Evolutionary conservation across 2,888 invertebrate species (phyloP), one percentile per base, ranked within the genome.

Genomic region (Salpingus planirostris): DNA sequence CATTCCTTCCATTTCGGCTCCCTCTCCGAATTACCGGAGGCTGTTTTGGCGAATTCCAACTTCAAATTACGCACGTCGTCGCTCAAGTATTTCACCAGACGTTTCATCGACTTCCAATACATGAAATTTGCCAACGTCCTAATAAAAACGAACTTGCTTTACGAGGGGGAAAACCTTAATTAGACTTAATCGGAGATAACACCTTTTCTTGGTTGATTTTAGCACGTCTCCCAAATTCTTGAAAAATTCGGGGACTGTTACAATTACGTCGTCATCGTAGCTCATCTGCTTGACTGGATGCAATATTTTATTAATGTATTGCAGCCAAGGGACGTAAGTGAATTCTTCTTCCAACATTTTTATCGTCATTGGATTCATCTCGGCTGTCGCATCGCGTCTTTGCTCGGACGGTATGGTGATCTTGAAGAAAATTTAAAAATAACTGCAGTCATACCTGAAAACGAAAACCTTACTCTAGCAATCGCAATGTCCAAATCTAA

Each of bases 1-100:
- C 88, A 88, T 56, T 87, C 86, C 67, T 85, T 86, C 88, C 88
- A 89, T 31, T 44, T 71, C 24, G 86, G 77, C 56, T 84, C 82
- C 29, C 81, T 68, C 52, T 84, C 83, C 0, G 82, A 80, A 55
- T 78, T 77, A 0, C 88, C 88, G 3, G 80, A 80, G 3, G 87
- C 64, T 0, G 75, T 77, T 1, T 83, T 81, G 27, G 78, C 76
- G 61, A 83, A 89, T 13, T 77, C 71, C 30, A 87, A 65, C 54
- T 86, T 83, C 1, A 84, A 67, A 22, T 78, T 74, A 1, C 87
- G 71, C 40, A 85, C 70, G 28, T 72, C 71, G 25, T 85, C 81
- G 1, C 76, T 78, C 40, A 90, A 66, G 59, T 84, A 88, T 7
- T 78, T 76, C 6, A 83, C 74, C 0, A 82, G 78, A 3, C 80